Evolutionary conservation across 2,797 vertebrate genomes (phyloP).

Genomic region (Myiotriccus ornatus): DNA sequence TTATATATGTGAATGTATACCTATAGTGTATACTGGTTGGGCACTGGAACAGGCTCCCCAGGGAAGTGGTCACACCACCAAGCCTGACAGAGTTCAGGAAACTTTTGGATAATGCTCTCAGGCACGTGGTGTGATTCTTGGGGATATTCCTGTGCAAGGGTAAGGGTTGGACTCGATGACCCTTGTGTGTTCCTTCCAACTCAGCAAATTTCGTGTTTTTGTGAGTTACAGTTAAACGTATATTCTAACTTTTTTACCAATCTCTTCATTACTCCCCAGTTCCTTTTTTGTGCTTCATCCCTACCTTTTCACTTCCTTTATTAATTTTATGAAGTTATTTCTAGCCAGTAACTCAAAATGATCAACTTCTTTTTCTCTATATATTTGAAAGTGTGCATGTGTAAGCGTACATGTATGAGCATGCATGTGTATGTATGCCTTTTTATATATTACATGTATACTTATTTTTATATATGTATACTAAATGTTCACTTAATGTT

Average conservation of each 20-base stretch:
- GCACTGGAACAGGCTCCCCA: neutral
- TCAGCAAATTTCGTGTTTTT: neutral
- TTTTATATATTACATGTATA: neutral
- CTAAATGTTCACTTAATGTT: neutral
- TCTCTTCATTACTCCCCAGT: neutral
- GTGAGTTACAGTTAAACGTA: neutral
- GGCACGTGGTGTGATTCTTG: neutral
- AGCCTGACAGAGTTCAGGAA: neutral
- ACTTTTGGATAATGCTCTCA: neutral
- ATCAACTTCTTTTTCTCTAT: neutral
- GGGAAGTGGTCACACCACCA: neutral
- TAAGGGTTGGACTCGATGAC: neutral
- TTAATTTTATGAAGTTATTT: neutral
- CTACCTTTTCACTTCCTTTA: neutral
- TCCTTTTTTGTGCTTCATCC: neutral
- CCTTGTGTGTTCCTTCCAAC: neutral
- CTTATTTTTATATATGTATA: neutral
- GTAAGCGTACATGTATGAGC: fast-evolving
- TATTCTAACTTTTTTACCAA: neutral
- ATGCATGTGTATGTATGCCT: neutral
- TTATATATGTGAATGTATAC: neutral
- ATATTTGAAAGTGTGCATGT: neutral
- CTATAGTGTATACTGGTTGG: neutral
- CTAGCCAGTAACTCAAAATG: neutral
- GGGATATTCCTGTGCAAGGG: neutral